phyloP scores from a whole-genome alignment of 2,888 invertebrate genomes.

The Aspidiotus rigidus region DNA sequence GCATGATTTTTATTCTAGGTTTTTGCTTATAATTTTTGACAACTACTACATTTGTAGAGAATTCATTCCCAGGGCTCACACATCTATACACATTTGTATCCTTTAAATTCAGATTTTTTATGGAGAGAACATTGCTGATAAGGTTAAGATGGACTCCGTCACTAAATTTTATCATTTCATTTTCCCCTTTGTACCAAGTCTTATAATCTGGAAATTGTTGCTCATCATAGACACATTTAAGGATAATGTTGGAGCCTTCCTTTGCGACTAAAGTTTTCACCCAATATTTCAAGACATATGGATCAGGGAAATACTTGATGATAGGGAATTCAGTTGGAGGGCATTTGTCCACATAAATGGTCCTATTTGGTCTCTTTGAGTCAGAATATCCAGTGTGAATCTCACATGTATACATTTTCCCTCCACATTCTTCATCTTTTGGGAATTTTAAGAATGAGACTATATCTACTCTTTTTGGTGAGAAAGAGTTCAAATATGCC shows the following conservation, averaged over 20 bases:
- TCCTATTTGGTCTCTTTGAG: neutral
- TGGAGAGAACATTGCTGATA: too few species aligned
- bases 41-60: too few species aligned
- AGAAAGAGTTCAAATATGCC: slow-evolving; percentile 10
- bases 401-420: slow-evolving; percentile 11
- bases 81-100: too few species aligned
- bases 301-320: slow-evolving; percentile 2
- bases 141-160: neutral
- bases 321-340: neutral
- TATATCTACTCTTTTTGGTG: slow-evolving; percentile 11
- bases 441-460: slow-evolving; percentile 7
- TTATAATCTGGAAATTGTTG: slow-evolving; percentile 7
- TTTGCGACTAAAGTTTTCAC: neutral
- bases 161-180: slow-evolving; percentile 1
- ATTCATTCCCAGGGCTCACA: too few species aligned
- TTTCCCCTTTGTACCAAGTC: slow-evolving; percentile 1
- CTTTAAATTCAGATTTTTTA: too few species aligned
- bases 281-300: neutral
- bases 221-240: slow-evolving; percentile 7
- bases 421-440: slow-evolving; percentile 11
- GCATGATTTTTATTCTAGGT: too few species aligned
- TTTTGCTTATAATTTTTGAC: too few species aligned
- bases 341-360: slow-evolving; percentile 4
- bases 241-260: slow-evolving; percentile 6
- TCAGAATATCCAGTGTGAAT: neutral